Base-by-base conservation (phyloP, 2,797 vertebrate genomes). In the Tragopan temminckii region DNA sequence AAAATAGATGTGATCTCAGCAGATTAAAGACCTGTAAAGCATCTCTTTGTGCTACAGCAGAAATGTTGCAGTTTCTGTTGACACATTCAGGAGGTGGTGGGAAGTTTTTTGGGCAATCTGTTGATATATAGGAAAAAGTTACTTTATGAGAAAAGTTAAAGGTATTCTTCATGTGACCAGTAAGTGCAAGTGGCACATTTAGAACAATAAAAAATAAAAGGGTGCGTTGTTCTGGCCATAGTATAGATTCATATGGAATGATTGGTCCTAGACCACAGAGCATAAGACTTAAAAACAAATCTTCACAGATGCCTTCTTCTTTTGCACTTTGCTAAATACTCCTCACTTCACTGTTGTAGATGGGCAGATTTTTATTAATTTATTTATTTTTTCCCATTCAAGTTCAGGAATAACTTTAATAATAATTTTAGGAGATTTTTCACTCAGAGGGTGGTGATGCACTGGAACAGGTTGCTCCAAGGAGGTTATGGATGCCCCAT, bases 61-160 rank as follows among this genome's bases (percentile, higher is more conserved):
- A 84, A 88, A 81, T 7, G 3, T 64, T 64, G 5, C 87, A 61
- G 35, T 87, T 5, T 87, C 13, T 69, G 8, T 31, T 84, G 0
- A 55, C 77, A 50, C 77, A 52, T 52, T 52, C 13, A 0, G 0
- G 11, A 21, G 4, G 1, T 80, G 31, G 4, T 48, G 27, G 36
- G 24, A 27, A 70, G 40, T 45, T 90, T 13, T 19, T 72, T 35
- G 76, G 38, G 24, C 23, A 62, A 38, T 53, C 5, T 18, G 18
- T 24, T 72, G n/a, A 38, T 68, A 6, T 0, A 4, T 24, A n/a
- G 27, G 27, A 46, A 45, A 59, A 80, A 59, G n/a, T 43, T 45
- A 15, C 13, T 72, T 69, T 69, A 8, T 16, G 33, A 12, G 77
- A 46, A 45, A 75, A 55, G n/a, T 42, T 68, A 46, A 83, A 48